Percentiles rank a stretch among this genome's conserved stretches.
phyloP scores from a whole-genome alignment of 2,888 invertebrate genomes.

The Ophion ventricosus region DNA sequence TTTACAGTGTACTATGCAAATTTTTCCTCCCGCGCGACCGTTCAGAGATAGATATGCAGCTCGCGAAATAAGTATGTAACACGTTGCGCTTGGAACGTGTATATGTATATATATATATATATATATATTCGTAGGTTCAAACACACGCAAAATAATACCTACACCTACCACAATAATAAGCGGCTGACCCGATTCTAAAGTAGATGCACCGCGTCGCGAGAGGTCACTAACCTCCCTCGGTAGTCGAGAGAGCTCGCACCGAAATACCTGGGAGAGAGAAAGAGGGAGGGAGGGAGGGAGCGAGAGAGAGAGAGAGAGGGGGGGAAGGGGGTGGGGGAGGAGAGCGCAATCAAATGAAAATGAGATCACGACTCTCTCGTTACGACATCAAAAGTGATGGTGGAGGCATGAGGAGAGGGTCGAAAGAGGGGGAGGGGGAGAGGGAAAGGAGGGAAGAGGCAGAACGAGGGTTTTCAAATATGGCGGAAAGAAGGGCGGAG shows the following conservation, averaged over 20 bases:
- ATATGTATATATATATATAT: background rate
- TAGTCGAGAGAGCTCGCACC: constrained; percentile 65
- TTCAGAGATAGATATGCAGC: constrained; percentile 53
- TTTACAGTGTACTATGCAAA: constrained; percentile 33
- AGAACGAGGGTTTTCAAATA: constrained; percentile 35
- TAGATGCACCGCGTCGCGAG: constrained; percentile 78
- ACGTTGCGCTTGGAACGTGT: constrained; percentile 22
- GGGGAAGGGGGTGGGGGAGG: constrained; percentile 46
- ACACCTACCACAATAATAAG: constrained; percentile 83
- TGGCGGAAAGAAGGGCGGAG: constrained; percentile 61
- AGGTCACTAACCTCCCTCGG: constrained; percentile 80
- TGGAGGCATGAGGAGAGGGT: constrained; percentile 57
- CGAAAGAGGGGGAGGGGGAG: constrained; percentile 26
- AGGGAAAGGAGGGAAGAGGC: constrained; percentile 49
- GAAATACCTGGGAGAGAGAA: constrained; percentile 58
- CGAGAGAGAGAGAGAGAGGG: constrained; percentile 4
- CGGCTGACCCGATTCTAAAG: constrained; percentile 82
- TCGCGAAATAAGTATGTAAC: constrained; percentile 53
- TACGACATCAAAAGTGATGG: constrained; percentile 82
- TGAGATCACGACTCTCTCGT: constrained; percentile 82
- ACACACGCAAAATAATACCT: constrained; percentile 60
- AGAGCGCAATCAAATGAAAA: constrained; percentile 83
- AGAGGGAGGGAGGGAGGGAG: constrained; percentile 42
- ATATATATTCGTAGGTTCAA: background rate
- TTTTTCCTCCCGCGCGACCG: constrained; percentile 28